Evolutionary conservation across 1,140 invertebrate species (phyloP).

Genomic region (Cherax destructor): DNA sequence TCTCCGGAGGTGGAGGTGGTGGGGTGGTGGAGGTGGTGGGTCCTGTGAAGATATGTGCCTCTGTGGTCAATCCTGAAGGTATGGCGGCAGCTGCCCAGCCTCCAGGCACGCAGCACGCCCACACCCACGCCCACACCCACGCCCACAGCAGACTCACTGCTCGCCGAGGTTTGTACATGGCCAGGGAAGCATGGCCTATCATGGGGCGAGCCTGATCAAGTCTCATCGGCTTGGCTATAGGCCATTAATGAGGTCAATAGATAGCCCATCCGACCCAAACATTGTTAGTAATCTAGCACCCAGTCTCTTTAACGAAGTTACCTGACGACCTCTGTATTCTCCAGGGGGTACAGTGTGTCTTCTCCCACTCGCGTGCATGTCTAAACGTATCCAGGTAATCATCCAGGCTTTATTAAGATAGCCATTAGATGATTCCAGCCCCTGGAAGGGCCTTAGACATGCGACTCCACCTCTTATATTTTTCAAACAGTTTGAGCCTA

Average conservation of each 20-base stretch:
- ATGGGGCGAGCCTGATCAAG: neutral
- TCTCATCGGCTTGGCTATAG: neutral
- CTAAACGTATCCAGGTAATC: neutral
- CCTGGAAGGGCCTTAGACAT: neutral
- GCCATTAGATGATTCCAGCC: neutral
- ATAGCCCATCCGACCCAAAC: too few species aligned
- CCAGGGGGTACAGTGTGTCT: neutral
- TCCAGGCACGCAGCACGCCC: neutral
- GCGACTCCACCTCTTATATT: neutral
- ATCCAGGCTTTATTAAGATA: neutral
- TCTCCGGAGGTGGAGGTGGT: slow-evolving; percentile 24
- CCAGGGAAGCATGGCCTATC: neutral
- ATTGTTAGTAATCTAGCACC: too few species aligned
- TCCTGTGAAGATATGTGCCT: slow-evolving; percentile 54
- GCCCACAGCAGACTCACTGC: slow-evolving; percentile 22
- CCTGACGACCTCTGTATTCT: neutral
- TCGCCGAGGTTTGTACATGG: slow-evolving; percentile 6
- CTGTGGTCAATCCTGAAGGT: slow-evolving; percentile 50
- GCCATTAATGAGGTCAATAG: neutral
- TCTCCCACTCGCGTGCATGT: neutral
- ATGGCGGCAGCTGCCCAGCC: slow-evolving; percentile 40
- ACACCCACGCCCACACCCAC: slow-evolving; percentile 36
- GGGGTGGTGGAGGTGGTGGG: slow-evolving; percentile 9
- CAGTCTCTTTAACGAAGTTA: neutral
- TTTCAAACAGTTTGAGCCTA: too few species aligned